These are phyloP conservation scores for Allobates femoralis DNA, from an alignment of 2,797 vertebrate species.

Conservation along the genomic window DNA sequence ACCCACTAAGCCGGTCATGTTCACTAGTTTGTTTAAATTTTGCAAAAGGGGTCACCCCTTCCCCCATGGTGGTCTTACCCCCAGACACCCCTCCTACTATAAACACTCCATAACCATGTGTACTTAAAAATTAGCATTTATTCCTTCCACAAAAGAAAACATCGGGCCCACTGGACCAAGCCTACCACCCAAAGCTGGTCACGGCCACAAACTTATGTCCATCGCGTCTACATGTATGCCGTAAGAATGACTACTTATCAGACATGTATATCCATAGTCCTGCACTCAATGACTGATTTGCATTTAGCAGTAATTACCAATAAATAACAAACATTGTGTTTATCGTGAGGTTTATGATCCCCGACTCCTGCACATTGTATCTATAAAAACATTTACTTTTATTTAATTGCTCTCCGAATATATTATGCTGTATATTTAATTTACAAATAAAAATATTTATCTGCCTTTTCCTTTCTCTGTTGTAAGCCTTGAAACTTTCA, in stretches of 20 bases:
- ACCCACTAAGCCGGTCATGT: no score
- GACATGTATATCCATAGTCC: background rate
- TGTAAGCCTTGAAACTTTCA: constrained; percentile 65
- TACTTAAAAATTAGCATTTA: no score
- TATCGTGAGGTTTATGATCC: background rate
- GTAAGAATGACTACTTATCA: background rate
- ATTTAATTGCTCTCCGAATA: background rate
- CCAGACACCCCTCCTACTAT: no score
- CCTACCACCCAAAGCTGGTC: no score
- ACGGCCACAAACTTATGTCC: no score
- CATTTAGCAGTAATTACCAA: background rate
- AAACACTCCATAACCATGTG: no score
- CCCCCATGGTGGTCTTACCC: no score
- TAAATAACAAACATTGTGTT: background rate
- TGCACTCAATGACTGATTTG: background rate
- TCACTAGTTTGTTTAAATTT: no score
- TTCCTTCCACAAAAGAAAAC: no score
- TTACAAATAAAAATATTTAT: constrained; percentile 35
- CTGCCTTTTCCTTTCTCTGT: constrained; percentile 58
- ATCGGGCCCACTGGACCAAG: no score
- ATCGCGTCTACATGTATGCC: no score
- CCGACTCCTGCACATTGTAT: background rate
- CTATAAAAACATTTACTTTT: background rate
- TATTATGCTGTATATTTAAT: constrained; percentile 25
- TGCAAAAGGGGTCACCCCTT: no score